Percentiles rank a stretch among this genome's conserved stretches.
phyloP scores from a whole-genome alignment of 2,888 invertebrate genomes.

The Cantharis rufa region DNA sequence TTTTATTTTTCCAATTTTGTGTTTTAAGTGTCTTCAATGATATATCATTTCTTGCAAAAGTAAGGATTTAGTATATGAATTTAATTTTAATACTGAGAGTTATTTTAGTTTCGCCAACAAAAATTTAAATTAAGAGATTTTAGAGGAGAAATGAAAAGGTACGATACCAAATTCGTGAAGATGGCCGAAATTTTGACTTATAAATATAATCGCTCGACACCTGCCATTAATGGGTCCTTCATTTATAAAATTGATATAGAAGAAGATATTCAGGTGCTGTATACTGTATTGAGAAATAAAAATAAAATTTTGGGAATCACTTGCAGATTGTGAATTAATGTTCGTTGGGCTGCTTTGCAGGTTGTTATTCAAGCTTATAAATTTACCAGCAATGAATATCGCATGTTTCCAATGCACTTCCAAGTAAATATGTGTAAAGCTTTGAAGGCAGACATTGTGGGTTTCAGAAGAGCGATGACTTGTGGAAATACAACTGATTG shows the following conservation, averaged over 20 bases:
- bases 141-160: background rate
- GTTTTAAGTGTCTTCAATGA: background rate
- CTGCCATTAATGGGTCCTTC: background rate
- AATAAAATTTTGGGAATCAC: background rate
- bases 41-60: background rate
- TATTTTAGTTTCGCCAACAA: background rate
- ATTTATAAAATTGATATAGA: background rate
- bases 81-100: background rate
- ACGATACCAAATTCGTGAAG: background rate
- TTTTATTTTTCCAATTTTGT: background rate
- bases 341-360: background rate
- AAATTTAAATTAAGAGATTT: background rate
- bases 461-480: background rate
- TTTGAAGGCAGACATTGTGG: background rate
- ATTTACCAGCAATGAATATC: background rate
- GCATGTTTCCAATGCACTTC: background rate
- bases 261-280: background rate
- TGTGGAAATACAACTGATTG: background rate
- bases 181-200: background rate
- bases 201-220: background rate
- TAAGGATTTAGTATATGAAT: background rate
- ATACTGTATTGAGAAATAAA: background rate
- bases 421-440: background rate
- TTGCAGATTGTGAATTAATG: background rate
- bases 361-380: background rate